A percentile compares a stretch with the other conserved stretches of the same genome.
Conservation (phyloP, 2,113 vertebrate species). For the Notarius lentiginosus region DNA sequence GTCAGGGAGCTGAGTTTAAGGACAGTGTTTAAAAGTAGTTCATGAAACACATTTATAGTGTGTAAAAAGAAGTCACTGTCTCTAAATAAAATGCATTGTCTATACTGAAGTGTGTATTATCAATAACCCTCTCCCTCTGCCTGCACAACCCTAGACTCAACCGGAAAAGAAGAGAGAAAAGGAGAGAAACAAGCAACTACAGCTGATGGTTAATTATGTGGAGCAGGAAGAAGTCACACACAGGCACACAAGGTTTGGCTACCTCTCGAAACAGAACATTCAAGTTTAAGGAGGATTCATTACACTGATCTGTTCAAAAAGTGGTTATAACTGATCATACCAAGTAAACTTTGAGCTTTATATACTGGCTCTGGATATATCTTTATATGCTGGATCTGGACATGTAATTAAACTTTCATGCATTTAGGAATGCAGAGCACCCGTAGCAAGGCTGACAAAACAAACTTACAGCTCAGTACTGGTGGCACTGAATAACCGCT, state of each 20-base stretch:
- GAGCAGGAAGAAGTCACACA: constrained; percentile 12
- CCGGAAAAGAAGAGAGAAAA: constrained; percentile 9
- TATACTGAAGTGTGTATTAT: not conserved
- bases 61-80: constrained; percentile 13
- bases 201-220: constrained; percentile 24
- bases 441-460: constrained; percentile 74
- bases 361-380: constrained; percentile 20
- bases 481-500: constrained; percentile 78
- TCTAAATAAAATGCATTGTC: constrained; percentile 9
- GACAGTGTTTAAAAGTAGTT: constrained; percentile 63
- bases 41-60: constrained; percentile 45
- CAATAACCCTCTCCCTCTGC: not conserved
- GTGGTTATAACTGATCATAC: constrained; percentile 18
- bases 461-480: constrained; percentile 78
- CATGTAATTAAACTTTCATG: constrained; percentile 69
- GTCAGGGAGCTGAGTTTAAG: constrained; percentile 63
- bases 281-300: not conserved
- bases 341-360: constrained; percentile 19
- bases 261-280: constrained; percentile 1
- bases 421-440: constrained; percentile 71
- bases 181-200: constrained; percentile 21
- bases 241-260: constrained; percentile 23
- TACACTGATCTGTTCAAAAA: constrained; percentile 15
- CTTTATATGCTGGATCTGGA: constrained; percentile 55
- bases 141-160: not conserved